A percentile compares a stretch with the other conserved stretches of the same genome.
These are phyloP conservation scores for Uria lomvia DNA, from an alignment of 2,113 vertebrate species.

Conservation along the genomic window DNA sequence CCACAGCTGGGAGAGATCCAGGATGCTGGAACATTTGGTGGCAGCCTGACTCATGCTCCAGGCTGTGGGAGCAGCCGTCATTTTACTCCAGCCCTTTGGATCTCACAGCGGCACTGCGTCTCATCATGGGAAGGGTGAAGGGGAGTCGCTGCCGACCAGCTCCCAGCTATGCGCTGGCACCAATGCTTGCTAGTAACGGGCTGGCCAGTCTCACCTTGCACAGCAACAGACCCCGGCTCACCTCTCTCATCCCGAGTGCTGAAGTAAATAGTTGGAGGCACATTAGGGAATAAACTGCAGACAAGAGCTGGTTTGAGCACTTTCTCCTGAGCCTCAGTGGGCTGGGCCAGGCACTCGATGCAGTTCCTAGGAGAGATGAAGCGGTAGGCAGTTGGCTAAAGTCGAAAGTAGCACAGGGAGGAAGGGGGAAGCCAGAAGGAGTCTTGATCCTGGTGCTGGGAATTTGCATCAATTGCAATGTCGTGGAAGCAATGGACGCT, in stretches of 20 bases:
- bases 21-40: background rate
- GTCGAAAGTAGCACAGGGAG: background rate
- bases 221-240: constrained; percentile 40
- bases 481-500: background rate
- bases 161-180: background rate
- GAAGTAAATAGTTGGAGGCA: constrained; percentile 92
- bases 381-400: background rate
- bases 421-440: background rate
- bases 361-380: constrained; percentile 69
- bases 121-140: background rate
- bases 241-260: constrained; percentile 87
- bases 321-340: constrained; percentile 67
- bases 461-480: background rate
- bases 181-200: accelerated
- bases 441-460: background rate
- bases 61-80: background rate
- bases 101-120: background rate
- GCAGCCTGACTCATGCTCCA: background rate
- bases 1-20: background rate
- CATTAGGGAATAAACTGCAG: constrained; percentile 88
- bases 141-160: background rate
- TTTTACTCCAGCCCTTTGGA: background rate
- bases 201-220: background rate
- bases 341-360: constrained; percentile 67
- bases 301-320: constrained; percentile 85